phyloP scores from a whole-genome alignment of 1,140 invertebrate species.

The Hirudo medicinalis region DNA sequence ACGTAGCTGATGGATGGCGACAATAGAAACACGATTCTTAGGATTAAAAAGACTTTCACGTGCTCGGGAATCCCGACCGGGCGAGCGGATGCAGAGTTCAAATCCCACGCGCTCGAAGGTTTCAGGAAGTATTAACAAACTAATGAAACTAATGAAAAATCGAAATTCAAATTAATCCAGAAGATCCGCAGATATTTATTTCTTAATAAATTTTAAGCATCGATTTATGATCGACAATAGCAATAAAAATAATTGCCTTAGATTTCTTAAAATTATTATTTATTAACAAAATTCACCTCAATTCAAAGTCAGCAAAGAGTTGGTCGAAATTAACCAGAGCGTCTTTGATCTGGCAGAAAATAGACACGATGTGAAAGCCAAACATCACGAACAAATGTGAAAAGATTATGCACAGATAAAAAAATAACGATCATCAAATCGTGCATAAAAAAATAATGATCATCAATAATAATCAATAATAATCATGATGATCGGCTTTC shows the following conservation, averaged over 20 bases:
- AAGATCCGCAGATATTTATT: conserved; percentile 14
- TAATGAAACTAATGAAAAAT: conserved; percentile 13
- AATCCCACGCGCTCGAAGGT: too few species aligned
- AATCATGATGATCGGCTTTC: too few species aligned
- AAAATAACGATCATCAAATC: neutral
- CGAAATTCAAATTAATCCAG: neutral
- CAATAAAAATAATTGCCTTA: conserved; percentile 6
- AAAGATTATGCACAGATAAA: too few species aligned
- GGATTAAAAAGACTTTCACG: neutral
- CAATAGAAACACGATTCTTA: conserved; percentile 19
- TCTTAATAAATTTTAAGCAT: too few species aligned
- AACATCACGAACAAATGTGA: too few species aligned
- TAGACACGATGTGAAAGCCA: neutral
- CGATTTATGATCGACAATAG: too few species aligned
- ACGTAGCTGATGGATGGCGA: conserved; percentile 59
- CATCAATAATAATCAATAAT: neutral
- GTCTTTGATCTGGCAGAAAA: conserved; percentile 47
- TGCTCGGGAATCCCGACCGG: too few species aligned
- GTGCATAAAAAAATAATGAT: too few species aligned
- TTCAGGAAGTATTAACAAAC: neutral
- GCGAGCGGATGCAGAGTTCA: too few species aligned
- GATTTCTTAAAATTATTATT: conserved; percentile 14
- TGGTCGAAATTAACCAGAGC: conserved; percentile 83
- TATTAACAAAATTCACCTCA: conserved; percentile 46
- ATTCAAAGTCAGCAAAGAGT: conserved; percentile 90